These are phyloP conservation scores for Pediacus dermestoides DNA, from an alignment of 2,888 invertebrate species.

Conservation along the genomic window DNA sequence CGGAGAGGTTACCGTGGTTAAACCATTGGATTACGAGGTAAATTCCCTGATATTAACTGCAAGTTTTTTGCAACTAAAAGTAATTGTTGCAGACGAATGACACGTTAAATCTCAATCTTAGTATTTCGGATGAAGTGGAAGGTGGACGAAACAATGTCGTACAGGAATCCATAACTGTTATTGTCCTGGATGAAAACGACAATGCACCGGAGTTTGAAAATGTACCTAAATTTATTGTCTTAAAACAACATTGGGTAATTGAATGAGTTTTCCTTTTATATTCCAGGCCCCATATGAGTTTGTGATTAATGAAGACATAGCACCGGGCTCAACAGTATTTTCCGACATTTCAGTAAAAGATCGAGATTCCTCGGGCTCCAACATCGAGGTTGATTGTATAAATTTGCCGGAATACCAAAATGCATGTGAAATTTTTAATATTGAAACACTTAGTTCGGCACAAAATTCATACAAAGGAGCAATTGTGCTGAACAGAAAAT, in stretches of 20 bases:
- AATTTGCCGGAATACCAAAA: constrained; percentile 62
- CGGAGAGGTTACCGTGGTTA: constrained; percentile 75
- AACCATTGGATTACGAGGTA: constrained; percentile 81
- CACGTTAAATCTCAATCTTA: constrained; percentile 74
- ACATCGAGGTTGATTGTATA: constrained; percentile 69
- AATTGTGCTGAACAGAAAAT: constrained; percentile 63
- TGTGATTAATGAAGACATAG: constrained; percentile 72
- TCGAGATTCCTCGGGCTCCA: constrained; percentile 75
- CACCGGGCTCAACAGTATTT: constrained; percentile 68
- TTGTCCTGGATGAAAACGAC: constrained; percentile 85
- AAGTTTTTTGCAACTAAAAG: too few species aligned
- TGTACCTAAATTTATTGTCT: constrained; percentile 51
- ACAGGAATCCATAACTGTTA: constrained; percentile 73
- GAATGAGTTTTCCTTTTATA: constrained; percentile 5
- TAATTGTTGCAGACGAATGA: constrained; percentile 65
- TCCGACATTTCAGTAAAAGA: constrained; percentile 72
- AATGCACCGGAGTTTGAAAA: constrained; percentile 77
- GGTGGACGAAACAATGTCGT: constrained; percentile 67
- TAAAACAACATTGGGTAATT: background rate
- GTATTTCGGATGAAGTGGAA: constrained; percentile 71
- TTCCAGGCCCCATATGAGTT: constrained; percentile 76
- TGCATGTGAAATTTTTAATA: constrained; percentile 68
- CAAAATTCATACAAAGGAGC: constrained; percentile 71
- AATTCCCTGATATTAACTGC: too few species aligned
- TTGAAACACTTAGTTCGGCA: constrained; percentile 60